Evolutionary conservation across 2,888 invertebrate species (phyloP).

Genomic region (Protonemura montana): DNA sequence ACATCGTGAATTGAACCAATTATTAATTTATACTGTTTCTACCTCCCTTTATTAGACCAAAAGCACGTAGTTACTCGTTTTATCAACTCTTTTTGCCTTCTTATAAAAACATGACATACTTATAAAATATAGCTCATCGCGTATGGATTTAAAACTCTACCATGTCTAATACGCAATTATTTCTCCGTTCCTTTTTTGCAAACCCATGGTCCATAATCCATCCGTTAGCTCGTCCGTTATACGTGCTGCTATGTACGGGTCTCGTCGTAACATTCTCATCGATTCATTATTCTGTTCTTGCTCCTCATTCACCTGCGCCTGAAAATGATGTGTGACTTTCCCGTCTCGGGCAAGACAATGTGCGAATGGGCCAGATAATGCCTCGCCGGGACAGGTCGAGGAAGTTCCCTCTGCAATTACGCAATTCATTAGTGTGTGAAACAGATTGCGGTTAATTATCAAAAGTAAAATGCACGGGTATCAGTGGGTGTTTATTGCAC

Average conservation of each 20-base stretch:
- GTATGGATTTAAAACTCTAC: not conserved
- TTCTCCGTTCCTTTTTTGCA: not conserved
- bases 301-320: not conserved
- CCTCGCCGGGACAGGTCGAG: not conserved
- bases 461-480: not conserved
- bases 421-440: not conserved
- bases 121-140: not conserved
- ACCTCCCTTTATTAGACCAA: not conserved
- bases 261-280: not conserved
- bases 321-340: not conserved
- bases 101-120: not conserved
- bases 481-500: not conserved
- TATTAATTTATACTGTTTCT: not conserved
- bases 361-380: not conserved
- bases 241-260: not conserved
- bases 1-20: not conserved
- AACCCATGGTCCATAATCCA: not conserved
- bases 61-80: conserved; percentile 1
- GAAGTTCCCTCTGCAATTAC: not conserved
- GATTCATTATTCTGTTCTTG: not conserved
- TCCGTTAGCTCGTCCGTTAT: not conserved
- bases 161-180: not conserved
- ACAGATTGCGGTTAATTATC: not conserved
- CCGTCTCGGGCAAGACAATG: not conserved
- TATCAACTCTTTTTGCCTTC: conserved; percentile 12